Evolutionary conservation across 1,140 invertebrate species (phyloP), one percentile per base, ranked within the genome.

Genomic region (Anthonomus grandis): DNA sequence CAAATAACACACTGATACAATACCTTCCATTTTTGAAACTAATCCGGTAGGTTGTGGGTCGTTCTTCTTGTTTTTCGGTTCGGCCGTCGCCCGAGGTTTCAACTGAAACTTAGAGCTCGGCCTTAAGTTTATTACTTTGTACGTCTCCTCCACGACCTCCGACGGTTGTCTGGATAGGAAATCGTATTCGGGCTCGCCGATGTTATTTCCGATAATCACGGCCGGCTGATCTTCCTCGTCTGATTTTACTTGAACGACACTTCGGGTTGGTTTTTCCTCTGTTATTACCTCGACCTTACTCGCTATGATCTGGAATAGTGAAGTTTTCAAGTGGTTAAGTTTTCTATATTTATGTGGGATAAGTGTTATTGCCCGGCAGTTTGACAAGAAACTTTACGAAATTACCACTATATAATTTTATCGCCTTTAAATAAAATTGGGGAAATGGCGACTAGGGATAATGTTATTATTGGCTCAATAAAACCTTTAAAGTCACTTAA

Each of bases 1-100:
- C 27, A 31, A n/a, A n/a, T n/a, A n/a, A n/a, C n/a, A n/a, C n/a
- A n/a, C n/a, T n/a, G n/a, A n/a, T n/a, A 3, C 36, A 12, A 88
- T 92, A 17, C 89, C 90, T 25, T 87, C 87, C 5, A 91, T 76
- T 65, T 84, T 88, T 1, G 89, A 91, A 0, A 92, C 87, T 31
- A 91, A 73, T 1, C 88, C 88, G 2, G 88, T 82, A 2, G 87
- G 85, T 74, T 87, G 85, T 47, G 82, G 77, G 36, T 63, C 57
- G 42, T 83, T 81, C 59, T 0, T 70, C 63, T 13, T 71, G 68
- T 63, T 75, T 65, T 73, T 64, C 75, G 51, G 66, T 66, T 76
- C 47, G 9, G 72, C 78, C 15, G 80, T 77, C 37, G 78, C 75
- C 9, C 79, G 72, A 58, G 78, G 74, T 64, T 82, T 82, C 48